These are phyloP conservation scores for Mamestra configurata DNA, from an alignment of 1,140 invertebrate genomes.

Conservation along the genomic window DNA sequence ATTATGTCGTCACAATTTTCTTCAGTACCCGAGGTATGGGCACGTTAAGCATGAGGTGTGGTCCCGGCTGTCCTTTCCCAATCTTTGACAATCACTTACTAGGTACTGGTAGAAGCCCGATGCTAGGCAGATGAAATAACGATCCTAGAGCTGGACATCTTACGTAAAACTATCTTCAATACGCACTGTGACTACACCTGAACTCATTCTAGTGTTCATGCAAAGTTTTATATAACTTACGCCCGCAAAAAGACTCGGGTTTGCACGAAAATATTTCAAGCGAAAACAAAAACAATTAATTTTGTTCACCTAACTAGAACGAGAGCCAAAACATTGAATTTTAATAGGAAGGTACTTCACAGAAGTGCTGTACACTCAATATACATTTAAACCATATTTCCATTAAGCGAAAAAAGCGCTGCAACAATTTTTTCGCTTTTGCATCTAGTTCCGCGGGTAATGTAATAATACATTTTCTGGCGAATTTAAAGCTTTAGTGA, in stretches of 20 bases:
- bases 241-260: neutral
- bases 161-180: no score
- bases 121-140: no score
- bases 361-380: neutral
- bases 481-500: neutral
- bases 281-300: constrained; percentile 45
- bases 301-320: constrained; percentile 38
- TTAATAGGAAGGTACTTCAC: constrained; percentile 17
- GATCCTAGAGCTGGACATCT: no score
- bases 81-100: no score
- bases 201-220: neutral
- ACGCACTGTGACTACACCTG: no score
- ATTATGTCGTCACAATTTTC: no score
- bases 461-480: neutral
- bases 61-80: no score
- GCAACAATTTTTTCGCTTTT: no score
- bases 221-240: neutral
- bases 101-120: no score
- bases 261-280: neutral
- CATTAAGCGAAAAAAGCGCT: neutral
- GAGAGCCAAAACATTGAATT: constrained; percentile 18
- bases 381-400: neutral
- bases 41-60: no score
- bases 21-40: no score
- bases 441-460: no score